Base-by-base conservation (phyloP, 2,113 vertebrate genomes). In the Rana temporaria region DNA sequence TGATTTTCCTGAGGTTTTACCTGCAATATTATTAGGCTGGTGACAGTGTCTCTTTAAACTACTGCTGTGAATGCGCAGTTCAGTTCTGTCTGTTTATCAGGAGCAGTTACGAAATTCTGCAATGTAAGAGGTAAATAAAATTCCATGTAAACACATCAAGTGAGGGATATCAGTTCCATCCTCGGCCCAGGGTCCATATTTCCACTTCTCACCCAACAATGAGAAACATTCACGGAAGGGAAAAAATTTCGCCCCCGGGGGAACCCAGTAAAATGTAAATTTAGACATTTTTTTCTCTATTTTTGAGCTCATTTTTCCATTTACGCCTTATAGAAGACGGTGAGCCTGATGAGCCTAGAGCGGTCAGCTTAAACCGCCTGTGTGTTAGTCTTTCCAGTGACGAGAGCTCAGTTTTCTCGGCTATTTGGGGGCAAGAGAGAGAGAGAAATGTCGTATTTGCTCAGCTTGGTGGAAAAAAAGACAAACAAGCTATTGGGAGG, bases 361-460 rank as follows among this genome's bases (percentile, higher is more conserved):
- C 48, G 76, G 63, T 66, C 48, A 19, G 24, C 56, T 30, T 5
- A 56, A 38, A 11, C 66, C 11, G 20, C 79, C 34, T 22, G 12
- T 5, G 24, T 81, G 79, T 81, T 81, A 38, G 79, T 81, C 38
- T 81, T 81, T 81, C 79, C 79, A 81, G 69, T 73, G 79, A 81
- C 69, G 79, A 62, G 48, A 52, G 70, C 48, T 53, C 57, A 42
- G 34, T 71, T 73, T 57, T 15, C 55, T 59, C 30, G 24, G 78
- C 67, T 81, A 71, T 81, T 81, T 71, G 78, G 78, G 67, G 79
- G 42, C 20, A 53, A 81, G n/a, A n/a, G 69, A 81, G 79, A 81
- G 65, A 81, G 79, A 69, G 72, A 81, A 69, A 81, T 65, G 79
- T 63, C 11, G 79, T 73, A 73, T 81, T 73, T 73, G 69, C 79